Conservation (phyloP, 1,140 invertebrate species). For the Caenorhabditis latens region DNA sequence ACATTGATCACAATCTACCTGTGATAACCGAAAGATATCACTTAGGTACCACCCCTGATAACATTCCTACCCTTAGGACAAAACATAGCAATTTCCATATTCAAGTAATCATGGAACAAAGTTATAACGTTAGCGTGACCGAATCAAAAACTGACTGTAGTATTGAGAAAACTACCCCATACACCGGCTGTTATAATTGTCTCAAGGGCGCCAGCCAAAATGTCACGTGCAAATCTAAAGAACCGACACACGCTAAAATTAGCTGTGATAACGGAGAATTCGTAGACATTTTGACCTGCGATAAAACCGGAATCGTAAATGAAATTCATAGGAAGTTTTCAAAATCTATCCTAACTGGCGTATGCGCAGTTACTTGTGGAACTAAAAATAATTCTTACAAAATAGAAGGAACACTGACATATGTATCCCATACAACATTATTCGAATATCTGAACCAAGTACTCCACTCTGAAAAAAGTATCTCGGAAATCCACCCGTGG, state of each 20-base stretch:
- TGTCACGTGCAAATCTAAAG: background rate
- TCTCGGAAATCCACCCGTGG: background rate
- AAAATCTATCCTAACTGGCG: background rate
- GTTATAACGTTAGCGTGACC: background rate
- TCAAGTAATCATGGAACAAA: background rate
- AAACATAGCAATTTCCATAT: slow-evolving; percentile 7
- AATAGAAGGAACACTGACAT: background rate
- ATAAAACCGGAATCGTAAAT: background rate
- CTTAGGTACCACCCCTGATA: background rate
- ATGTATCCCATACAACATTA: background rate
- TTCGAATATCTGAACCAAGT: background rate
- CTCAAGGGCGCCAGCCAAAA: background rate
- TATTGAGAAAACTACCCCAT: background rate
- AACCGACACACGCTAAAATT: background rate
- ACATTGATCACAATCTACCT: background rate
- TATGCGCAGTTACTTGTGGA: background rate
- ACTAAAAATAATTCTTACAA: background rate
- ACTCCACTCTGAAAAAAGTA: background rate
- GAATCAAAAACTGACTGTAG: background rate
- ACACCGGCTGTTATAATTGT: background rate
- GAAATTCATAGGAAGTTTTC: background rate
- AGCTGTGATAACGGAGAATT: background rate
- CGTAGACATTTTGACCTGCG: background rate
- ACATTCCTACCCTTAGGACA: background rate
- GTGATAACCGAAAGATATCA: slow-evolving; percentile 5